Evolutionary conservation across 2,797 vertebrate species (phyloP).

Genomic region (Gallinago nigripennis): DNA sequence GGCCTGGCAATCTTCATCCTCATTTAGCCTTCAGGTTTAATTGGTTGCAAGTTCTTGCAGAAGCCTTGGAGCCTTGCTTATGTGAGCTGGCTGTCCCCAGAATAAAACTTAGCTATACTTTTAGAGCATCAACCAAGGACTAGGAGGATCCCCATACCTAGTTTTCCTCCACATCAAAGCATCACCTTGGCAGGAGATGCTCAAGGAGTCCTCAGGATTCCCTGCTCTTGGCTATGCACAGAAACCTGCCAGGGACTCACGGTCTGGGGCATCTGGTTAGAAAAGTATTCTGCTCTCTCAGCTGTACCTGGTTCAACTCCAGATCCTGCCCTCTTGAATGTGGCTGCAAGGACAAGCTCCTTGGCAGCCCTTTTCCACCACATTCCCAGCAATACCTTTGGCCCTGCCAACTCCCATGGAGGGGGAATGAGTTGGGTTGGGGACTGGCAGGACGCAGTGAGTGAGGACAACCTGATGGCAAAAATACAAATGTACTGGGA

Average conservation of each 20-base stretch:
- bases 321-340: neutral
- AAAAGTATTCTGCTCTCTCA: neutral
- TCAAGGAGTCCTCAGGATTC: neutral
- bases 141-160: no score
- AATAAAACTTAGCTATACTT: neutral
- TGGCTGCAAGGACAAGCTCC: neutral
- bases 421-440: fast-evolving
- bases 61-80: neutral
- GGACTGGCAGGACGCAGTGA: neutral
- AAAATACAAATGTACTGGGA: neutral
- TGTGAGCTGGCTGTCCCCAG: neutral
- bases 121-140: neutral
- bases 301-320: neutral
- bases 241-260: neutral
- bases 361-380: neutral
- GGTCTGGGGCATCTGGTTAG: neutral
- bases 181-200: neutral
- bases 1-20: neutral
- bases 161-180: neutral
- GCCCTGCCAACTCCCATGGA: fast-evolving
- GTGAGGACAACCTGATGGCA: neutral
- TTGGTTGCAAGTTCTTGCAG: neutral
- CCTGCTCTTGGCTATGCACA: neutral
- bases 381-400: neutral
- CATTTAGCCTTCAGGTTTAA: neutral